Conservation (phyloP, 1,140 invertebrate genomes). For the Ruditapes philippinarum region DNA sequence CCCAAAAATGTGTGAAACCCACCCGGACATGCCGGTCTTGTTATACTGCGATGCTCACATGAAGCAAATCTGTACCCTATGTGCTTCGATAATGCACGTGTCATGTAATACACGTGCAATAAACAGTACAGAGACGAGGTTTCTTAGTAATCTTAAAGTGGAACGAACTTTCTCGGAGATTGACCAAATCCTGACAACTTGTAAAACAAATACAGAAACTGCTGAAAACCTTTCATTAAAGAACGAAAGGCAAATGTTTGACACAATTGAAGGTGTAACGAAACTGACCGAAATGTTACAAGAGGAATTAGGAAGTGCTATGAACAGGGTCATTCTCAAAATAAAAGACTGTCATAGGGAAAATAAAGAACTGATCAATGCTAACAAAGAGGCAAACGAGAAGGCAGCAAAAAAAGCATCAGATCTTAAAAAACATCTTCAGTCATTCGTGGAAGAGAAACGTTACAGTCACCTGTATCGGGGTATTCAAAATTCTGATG, state of each 20-base stretch:
- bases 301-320: neutral
- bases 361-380: neutral
- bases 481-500: neutral
- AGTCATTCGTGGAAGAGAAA: neutral
- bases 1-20: neutral
- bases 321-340: conserved; percentile 1
- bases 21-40: neutral
- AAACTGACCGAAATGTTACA: neutral
- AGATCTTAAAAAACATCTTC: neutral
- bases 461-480: neutral
- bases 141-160: neutral
- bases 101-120: neutral
- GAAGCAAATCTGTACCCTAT: conserved; percentile 13
- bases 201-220: neutral
- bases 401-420: neutral
- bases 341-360: neutral
- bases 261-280: neutral
- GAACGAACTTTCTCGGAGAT: neutral
- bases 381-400: neutral
- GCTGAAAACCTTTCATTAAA: neutral
- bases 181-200: neutral
- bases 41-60: neutral
- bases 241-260: neutral
- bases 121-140: neutral
- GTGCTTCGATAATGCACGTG: conserved; percentile 5